Percentiles rank a stretch among this genome's conserved stretches.
These are phyloP conservation scores for Platichthys flesus DNA, from an alignment of 2,113 vertebrate species.

Conservation along the genomic window DNA sequence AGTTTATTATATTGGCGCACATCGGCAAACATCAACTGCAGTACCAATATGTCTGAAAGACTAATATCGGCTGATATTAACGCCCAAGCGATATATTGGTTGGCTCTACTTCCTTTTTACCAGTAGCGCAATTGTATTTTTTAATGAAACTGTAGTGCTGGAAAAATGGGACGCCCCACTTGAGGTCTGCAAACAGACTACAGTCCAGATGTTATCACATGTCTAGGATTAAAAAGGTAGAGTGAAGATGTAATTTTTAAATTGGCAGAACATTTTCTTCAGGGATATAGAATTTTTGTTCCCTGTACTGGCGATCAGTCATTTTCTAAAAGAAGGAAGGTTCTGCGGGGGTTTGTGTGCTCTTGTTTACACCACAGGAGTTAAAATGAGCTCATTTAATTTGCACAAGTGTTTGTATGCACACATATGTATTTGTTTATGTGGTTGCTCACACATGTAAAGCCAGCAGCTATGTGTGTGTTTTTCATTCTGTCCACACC, in stretches of 20 bases:
- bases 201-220: constrained; percentile 4
- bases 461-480: constrained; percentile 61
- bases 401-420: constrained; percentile 60
- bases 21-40: too few relatives aligned
- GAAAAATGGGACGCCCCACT: not conserved
- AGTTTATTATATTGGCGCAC: too few relatives aligned
- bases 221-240: constrained; percentile 6
- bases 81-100: too few relatives aligned
- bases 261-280: constrained; percentile 1
- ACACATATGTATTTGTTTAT: constrained; percentile 71
- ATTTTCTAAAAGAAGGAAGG: constrained; percentile 43
- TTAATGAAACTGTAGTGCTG: not conserved
- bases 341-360: constrained; percentile 20
- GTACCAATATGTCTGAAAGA: not conserved
- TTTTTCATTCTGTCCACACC: constrained; percentile 72
- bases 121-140: not conserved
- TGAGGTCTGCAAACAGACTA: constrained; percentile 5
- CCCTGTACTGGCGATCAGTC: constrained; percentile 16
- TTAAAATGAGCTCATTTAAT: constrained; percentile 70
- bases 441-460: constrained; percentile 64
- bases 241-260: constrained; percentile 11
- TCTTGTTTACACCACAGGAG: constrained; percentile 53
- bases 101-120: not conserved
- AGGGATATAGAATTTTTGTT: constrained; percentile 15
- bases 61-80: too few relatives aligned